Evolutionary conservation across 35 echinoderm and acorn worm species (phyloP).

Genomic region (Heliocidaris tuberculata): DNA sequence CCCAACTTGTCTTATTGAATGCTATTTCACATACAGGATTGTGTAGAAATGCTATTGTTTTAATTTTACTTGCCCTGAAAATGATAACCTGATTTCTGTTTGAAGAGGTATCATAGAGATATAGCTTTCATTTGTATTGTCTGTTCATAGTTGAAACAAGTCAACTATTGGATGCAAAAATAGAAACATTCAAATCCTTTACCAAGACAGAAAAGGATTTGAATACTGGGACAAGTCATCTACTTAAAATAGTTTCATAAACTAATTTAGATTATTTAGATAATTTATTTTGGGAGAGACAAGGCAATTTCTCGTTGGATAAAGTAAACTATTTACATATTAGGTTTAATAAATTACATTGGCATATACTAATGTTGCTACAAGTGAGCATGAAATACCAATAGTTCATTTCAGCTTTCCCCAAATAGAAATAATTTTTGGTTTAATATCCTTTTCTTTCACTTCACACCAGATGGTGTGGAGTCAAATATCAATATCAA

Average conservation of each 20-base stretch:
- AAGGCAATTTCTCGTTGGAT: not conserved
- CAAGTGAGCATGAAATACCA: not conserved
- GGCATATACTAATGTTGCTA: not conserved
- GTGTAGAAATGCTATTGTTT: not conserved
- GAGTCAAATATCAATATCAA: not conserved
- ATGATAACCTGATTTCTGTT: not conserved
- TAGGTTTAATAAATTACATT: not conserved
- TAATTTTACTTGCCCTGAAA: not conserved
- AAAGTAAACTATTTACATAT: not conserved
- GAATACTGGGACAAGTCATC: not conserved
- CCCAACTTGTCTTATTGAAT: not conserved
- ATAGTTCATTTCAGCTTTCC: not conserved
- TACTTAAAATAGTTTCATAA: too few relatives aligned
- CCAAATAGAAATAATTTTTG: not conserved
- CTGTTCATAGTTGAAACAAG: too few relatives aligned
- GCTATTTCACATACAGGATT: not conserved
- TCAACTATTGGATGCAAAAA: too few relatives aligned
- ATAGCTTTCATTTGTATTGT: too few relatives aligned
- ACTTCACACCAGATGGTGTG: not conserved
- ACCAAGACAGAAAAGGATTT: too few relatives aligned
- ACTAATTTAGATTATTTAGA: too few relatives aligned
- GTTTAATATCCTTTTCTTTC: not conserved
- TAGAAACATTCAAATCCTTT: too few relatives aligned
- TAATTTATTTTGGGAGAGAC: not conserved
- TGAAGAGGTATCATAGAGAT: too few relatives aligned